A percentile compares a stretch with the other conserved stretches of the same genome.
phyloP scores from a whole-genome alignment of 2,113 vertebrate species.

The Neolamprologus falcicula region DNA sequence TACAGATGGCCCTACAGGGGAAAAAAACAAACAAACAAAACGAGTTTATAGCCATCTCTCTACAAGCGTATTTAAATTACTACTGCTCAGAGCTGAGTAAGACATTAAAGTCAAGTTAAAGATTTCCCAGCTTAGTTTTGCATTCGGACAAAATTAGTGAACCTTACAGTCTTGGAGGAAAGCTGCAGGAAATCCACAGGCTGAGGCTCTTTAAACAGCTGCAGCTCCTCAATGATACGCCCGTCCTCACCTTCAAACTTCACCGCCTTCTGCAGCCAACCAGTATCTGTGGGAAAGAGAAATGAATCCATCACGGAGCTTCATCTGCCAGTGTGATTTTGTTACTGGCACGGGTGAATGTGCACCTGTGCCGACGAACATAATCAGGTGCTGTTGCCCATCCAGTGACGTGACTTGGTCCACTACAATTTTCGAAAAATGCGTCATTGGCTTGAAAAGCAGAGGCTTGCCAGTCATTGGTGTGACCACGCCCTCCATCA shows the following conservation, averaged over 20 bases:
- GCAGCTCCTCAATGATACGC: conserved; percentile 9
- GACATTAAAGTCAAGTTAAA: neutral
- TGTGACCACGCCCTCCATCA: neutral
- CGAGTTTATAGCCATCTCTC: neutral
- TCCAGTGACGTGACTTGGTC: neutral
- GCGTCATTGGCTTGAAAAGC: neutral
- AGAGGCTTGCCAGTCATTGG: conserved; percentile 2
- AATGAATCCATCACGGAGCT: neutral
- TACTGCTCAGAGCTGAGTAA: neutral
- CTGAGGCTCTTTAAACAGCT: neutral
- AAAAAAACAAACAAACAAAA: neutral
- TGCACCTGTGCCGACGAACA: conserved; percentile 7
- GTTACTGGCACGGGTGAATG: neutral
- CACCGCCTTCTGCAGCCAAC: conserved; percentile 13
- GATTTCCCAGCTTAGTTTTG: neutral
- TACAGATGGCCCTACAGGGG: conserved; percentile 7
- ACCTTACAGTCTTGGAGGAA: neutral
- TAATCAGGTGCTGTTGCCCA: neutral
- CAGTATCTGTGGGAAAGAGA: neutral
- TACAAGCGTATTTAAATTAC: neutral
- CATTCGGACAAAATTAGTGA: neutral
- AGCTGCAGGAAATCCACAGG: conserved; percentile 9
- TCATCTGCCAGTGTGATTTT: neutral
- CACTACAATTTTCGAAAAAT: neutral
- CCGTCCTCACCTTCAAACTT: neutral